phyloP scores from a whole-genome alignment of 2,113 vertebrate genomes.

The Elephantulus edwardii region DNA sequence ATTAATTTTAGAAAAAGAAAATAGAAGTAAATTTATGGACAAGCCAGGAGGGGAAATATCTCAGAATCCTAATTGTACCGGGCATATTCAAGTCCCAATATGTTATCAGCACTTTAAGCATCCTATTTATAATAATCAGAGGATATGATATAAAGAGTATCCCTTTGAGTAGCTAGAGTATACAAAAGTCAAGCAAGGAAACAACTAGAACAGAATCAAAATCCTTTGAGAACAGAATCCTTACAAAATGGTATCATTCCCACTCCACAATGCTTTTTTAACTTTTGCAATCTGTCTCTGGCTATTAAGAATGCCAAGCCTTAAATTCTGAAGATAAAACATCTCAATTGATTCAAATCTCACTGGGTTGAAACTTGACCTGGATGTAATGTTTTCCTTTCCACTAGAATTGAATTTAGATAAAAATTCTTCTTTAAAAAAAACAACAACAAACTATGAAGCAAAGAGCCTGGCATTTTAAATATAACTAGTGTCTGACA shows the following conservation, averaged over 20 bases:
- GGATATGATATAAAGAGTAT: not conserved
- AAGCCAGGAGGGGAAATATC: not conserved
- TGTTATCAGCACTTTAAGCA: not conserved
- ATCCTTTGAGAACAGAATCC: not conserved
- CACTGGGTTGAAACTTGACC: not conserved
- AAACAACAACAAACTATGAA: not conserved
- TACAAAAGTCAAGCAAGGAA: not conserved
- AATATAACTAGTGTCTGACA: not conserved
- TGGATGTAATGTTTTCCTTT: not conserved
- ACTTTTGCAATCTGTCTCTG: not conserved
- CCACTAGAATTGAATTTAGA: constrained; percentile 35
- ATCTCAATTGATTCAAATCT: not conserved
- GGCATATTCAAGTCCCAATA: not conserved
- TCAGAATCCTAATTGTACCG: not conserved
- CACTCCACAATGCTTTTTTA: not conserved
- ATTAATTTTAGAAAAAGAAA: not conserved
- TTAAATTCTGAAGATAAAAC: not conserved
- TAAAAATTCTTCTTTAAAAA: not conserved
- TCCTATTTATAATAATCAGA: not conserved
- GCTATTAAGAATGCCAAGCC: not conserved
- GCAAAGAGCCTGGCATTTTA: not conserved
- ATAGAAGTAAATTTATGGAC: not conserved
- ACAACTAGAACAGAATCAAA: not conserved
- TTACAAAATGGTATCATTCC: not conserved
- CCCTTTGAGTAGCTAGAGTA: not conserved